Evolutionary conservation across 2,113 vertebrate genomes (phyloP).

Genomic region (Sebastes fasciatus): DNA sequence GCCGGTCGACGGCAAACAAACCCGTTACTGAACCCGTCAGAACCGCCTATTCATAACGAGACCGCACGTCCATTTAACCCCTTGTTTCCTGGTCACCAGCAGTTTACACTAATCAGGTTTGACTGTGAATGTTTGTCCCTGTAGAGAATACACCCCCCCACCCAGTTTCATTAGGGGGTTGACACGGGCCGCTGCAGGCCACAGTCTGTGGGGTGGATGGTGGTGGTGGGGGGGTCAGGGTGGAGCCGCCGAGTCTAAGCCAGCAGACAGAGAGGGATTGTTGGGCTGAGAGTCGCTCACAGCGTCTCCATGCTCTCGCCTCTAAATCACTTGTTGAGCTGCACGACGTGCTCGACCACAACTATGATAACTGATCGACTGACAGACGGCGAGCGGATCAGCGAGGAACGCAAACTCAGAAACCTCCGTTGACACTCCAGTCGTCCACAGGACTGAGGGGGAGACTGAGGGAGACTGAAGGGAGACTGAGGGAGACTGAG

Average conservation of each 20-base stretch:
- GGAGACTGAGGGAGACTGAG: too few relatives aligned
- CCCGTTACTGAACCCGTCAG: constrained; percentile 18
- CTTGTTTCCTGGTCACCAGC: constrained; percentile 27
- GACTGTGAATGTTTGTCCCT: background rate
- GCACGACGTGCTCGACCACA: too few relatives aligned
- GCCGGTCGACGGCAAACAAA: constrained; percentile 18
- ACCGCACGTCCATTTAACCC: constrained; percentile 20
- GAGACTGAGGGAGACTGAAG: too few relatives aligned
- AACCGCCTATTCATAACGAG: constrained; percentile 48
- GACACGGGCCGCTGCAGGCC: constrained; percentile 3
- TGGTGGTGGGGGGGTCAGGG: constrained; percentile 51
- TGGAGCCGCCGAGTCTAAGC: constrained; percentile 78
- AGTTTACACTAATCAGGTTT: constrained; percentile 1
- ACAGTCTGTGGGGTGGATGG: constrained; percentile 21
- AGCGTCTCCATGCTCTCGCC: background rate
- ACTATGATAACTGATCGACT: too few relatives aligned
- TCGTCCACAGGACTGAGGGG: too few relatives aligned
- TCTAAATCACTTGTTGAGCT: too few relatives aligned
- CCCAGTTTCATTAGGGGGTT: constrained; percentile 25
- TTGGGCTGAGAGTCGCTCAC: constrained; percentile 42
- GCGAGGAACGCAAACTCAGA: too few relatives aligned
- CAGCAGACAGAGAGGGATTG: constrained; percentile 67
- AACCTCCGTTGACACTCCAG: too few relatives aligned
- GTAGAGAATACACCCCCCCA: constrained; percentile 14
- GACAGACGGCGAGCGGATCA: too few relatives aligned